These are phyloP conservation scores for Orycteropus afer DNA, from an alignment of 2,113 vertebrate genomes.

Conservation along the genomic window DNA sequence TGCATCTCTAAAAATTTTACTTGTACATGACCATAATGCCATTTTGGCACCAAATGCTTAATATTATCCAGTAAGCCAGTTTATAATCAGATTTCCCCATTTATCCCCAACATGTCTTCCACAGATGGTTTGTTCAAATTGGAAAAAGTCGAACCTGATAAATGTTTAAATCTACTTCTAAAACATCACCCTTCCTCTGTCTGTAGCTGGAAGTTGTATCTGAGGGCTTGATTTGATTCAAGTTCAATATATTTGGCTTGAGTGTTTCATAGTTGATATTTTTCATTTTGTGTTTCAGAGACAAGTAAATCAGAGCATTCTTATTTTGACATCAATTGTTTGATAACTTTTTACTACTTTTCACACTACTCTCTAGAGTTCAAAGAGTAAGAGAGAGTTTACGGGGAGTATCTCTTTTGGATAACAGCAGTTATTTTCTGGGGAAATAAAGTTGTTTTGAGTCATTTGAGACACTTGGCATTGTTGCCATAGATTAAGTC, in stretches of 20 bases:
- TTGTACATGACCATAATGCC: background rate
- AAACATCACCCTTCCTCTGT: background rate
- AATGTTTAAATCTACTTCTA: background rate
- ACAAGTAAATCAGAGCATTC: background rate
- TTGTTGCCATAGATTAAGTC: background rate
- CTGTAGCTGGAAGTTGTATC: background rate
- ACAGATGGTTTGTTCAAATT: background rate
- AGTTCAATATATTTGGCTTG: background rate
- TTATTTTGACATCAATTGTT: background rate
- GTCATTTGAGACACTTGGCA: background rate
- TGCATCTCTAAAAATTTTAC: background rate
- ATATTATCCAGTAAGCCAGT: background rate
- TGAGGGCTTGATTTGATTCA: background rate
- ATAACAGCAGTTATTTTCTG: background rate
- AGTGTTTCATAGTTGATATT: background rate
- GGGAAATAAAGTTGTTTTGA: background rate
- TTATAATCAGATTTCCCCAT: background rate
- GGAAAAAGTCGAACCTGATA: background rate
- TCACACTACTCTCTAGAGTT: background rate
- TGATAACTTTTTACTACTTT: background rate
- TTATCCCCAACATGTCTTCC: background rate
- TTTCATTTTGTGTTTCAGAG: background rate
- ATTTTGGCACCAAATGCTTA: background rate
- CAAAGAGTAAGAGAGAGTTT: background rate
- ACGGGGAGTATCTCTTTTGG: background rate